Evolutionary conservation across 2,113 vertebrate genomes (phyloP), one percentile per base, ranked within the genome.

Genomic region (Nyctereutes procyonoides): DNA sequence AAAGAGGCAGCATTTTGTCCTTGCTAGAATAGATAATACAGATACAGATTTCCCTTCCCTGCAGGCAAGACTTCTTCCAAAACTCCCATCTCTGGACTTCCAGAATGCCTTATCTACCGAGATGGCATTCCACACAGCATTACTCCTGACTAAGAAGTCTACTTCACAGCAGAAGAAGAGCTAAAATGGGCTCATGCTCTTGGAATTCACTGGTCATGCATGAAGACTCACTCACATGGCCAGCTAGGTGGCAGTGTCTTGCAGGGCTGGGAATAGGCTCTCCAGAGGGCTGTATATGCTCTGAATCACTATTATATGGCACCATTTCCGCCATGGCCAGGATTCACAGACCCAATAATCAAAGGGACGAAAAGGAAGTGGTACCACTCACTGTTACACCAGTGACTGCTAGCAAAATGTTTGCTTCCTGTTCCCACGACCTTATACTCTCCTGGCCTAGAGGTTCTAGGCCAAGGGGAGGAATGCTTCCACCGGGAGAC

Each of bases 151-250:
- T 30, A 51, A n/a, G 62, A 32, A 51, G 22, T 8, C 20, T 19
- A 85, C 62, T n/a, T n/a, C 62, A 32, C 11, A 51, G 60, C 58
- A 5, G 17, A 43, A 22, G 19, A 51, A 51, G 60, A 5, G 19
- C 30, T 14, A 26, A 13, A 15, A 24, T 1, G 12, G 43, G 11
- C 43, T 30, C 43, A 22, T 0, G 43, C 19, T 10, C 62, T 4
- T 2, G 4, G 85, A 13, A 19, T 28, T 71, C 51, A 19, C 65
- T 1, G 15, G 51, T 19, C n/a, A 19, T 4, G 8, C 15, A 0
- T 14, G 5, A 87, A 71, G 51, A 71, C 65, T 56, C 48, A 0
- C 8, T 16, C 1, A 19, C 1, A 48, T 38, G 5, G 28, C 16
- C 82, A 48, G 82, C 60, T 63, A 8, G 81, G 60, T 20, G 60